Evolutionary conservation across 1,140 invertebrate species (phyloP), one percentile per base, ranked within the genome.

Genomic region (Macrobrachium rosenbergii): DNA sequence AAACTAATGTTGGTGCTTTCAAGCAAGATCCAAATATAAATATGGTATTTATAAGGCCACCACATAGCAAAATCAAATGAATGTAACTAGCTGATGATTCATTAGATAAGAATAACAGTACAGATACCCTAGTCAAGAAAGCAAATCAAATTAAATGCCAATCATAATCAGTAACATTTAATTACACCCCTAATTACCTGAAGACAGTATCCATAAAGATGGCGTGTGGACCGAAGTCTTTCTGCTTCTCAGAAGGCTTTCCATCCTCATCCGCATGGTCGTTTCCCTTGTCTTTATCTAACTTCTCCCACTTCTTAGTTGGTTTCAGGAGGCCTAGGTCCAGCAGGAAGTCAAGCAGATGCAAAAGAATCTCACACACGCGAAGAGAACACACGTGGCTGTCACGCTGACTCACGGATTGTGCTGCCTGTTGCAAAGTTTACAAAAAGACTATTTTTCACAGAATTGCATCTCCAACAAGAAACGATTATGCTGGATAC

Each of bases 321-420:
- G 69, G 91, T 77, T 92, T 91, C 63, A 94, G 90, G 11, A 98
- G 95, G 6, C 96, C 96, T 92, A 98, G 94, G 89, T 98, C 97
- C 91, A 99, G 94, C 0, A 99, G 91, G 0, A 97, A 94, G 91
- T 98, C 97, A 2, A 98, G 94, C 58, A 99, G 93, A 91, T 98
- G 98, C 0, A 99, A 92, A 87, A 98, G 95, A 7, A 96, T 95
- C 92, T 98, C 97, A 92, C 98, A 96, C 5, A 99, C 96, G 45
- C 97, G 93, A 5, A 97, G 92, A 0, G 96, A 96, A 90, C 96
- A 97, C 89, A 95, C 95, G 69, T 94, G 93, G 88, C 92, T 94
- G 89, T 97, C 95, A 89, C 96, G 94, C 88, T 96, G 93, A 2
- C 96, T 95, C 12, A 98, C 95, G 81, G 95, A 94, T 91, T 98